Base-by-base conservation (phyloP, 2,888 invertebrate genomes). In the Dilophus febrilis region DNA sequence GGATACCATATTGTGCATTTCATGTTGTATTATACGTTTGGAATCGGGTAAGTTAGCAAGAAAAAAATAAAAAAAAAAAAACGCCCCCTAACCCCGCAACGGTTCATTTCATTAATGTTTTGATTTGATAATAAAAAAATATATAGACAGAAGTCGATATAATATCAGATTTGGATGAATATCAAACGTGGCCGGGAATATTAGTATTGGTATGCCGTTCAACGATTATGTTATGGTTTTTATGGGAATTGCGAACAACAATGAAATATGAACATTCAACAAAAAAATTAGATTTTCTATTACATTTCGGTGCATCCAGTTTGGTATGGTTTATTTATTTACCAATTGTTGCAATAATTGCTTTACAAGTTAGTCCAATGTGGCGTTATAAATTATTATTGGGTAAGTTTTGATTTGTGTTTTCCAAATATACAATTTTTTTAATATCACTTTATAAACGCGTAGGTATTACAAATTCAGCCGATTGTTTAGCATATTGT, bases 241-340 rank as follows among this genome's bases (percentile, higher is more conserved):
- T 88, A n/a, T 74, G 75, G 49, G 77, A 77, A 53, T 52, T 70
- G 55, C 70, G 84, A 31, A 74, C 72, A 44, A 83, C 86, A 4
- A 83, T 85, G 74, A 68, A 75, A 46, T 77, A 81, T 49, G 85
- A 85, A 55, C 78, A 80, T 56, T 80, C 82, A 55, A 74, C 73
- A 40, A 76, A 79, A 50, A 90, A 92, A 58, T 67, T 92, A 28
- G 84, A 91, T 58, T 97, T 97, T 62, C 72, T 95, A 41, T 72
- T 94, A 37, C 95, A 97, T 59, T 90, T 95, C 61, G 97, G 94
- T 40, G 95, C 95, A 12, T 94, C 94, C 13, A 91, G 92, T 55
- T 70, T 97, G 30, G 95, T 97, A 11, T 97, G 97, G 97, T 94
- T 97, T 57, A 88, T 94, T 49, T 95, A 97, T 62, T 69, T 95